Evolutionary conservation across 2,113 vertebrate species (phyloP).

Genomic region (Aldabrachelys gigantea): DNA sequence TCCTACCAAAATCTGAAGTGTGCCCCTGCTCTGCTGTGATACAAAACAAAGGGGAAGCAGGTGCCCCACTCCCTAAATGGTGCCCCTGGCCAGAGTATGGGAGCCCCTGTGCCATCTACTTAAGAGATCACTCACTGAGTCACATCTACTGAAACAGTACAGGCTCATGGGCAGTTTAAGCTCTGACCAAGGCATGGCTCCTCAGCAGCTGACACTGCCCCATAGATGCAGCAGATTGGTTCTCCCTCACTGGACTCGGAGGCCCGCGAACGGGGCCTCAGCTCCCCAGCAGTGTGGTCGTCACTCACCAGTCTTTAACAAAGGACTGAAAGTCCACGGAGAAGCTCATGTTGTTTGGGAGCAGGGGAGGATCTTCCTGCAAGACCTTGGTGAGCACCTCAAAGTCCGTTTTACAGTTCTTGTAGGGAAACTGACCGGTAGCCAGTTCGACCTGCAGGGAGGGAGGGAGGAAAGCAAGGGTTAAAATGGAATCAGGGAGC

Average conservation of each 20-base stretch:
- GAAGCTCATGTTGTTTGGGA: slow-evolving; percentile 93
- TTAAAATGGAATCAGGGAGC: not conserved
- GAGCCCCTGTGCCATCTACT: too few relatives aligned
- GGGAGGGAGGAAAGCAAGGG: not conserved
- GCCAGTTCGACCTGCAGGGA: slow-evolving; percentile 90
- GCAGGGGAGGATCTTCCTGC: slow-evolving; percentile 93
- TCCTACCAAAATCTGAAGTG: not conserved
- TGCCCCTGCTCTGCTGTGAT: not conserved
- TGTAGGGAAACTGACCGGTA: slow-evolving; percentile 95
- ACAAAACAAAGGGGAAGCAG: not conserved
- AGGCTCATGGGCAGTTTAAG: not conserved
- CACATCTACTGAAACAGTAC: not conserved
- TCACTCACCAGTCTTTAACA: slow-evolving; percentile 93
- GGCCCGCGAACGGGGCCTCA: not conserved
- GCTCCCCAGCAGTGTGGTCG: rapidly evolving
- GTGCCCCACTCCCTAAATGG: not conserved
- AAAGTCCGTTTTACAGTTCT: slow-evolving; percentile 97
- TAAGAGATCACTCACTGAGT: not conserved
- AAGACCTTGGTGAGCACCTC: slow-evolving; percentile 98
- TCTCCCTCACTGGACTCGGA: rapidly evolving
- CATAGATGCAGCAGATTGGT: not conserved
- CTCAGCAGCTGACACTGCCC: not conserved
- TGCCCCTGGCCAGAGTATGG: not conserved
- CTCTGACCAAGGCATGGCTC: not conserved
- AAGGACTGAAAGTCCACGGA: slow-evolving; percentile 96